Evolutionary conservation across 2,113 vertebrate species (phyloP).

Genomic region (Paracanthobrama guichenoti): DNA sequence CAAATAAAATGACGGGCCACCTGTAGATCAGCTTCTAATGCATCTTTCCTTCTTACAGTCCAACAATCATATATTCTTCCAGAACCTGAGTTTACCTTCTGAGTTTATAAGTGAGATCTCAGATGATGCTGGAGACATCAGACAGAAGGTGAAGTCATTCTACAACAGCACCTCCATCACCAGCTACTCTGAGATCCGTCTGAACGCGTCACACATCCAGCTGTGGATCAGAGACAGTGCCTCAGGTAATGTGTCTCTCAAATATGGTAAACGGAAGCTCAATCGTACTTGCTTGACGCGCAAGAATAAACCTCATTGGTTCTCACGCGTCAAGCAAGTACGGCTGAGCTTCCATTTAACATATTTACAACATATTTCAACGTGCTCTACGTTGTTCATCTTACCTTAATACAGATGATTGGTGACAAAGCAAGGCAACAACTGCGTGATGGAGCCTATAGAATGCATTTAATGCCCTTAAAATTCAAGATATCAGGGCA

Average conservation of each 20-base stretch:
- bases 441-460: too few relatives aligned
- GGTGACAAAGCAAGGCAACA: too few relatives aligned
- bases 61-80: slow-evolving; percentile 67
- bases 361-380: too few relatives aligned
- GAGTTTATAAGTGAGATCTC: fast-evolving
- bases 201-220: slow-evolving; percentile 32
- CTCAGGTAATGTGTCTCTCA: slow-evolving; percentile 54
- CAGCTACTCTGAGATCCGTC: slow-evolving; percentile 72
- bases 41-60: slow-evolving; percentile 60
- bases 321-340: too few relatives aligned
- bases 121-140: slow-evolving; percentile 63
- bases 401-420: too few relatives aligned
- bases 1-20: not conserved
- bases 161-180: slow-evolving; percentile 62
- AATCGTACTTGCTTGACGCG: too few relatives aligned
- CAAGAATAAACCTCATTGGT: too few relatives aligned
- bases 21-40: not conserved
- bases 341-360: too few relatives aligned
- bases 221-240: slow-evolving; percentile 57
- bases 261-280: too few relatives aligned
- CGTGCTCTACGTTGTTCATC: too few relatives aligned
- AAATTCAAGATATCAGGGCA: too few relatives aligned
- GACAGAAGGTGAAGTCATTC: slow-evolving; percentile 46
- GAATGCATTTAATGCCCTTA: too few relatives aligned
- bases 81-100: fast-evolving